These are phyloP conservation scores for Tylochromis polylepis DNA, from an alignment of 2,113 vertebrate genomes.

Conservation along the genomic window DNA sequence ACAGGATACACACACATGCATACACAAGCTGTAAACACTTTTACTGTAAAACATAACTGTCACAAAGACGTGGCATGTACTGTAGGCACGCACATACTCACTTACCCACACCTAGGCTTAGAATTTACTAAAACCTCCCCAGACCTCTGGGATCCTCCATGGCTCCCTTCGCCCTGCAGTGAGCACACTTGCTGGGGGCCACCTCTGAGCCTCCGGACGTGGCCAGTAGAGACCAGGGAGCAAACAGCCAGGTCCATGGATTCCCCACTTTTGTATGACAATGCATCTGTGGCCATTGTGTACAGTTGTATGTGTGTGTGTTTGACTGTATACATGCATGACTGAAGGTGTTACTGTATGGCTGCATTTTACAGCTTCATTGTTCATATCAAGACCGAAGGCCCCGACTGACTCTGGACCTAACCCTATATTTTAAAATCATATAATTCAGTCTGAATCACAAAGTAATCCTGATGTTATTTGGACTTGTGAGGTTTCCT, in stretches of 20 bases:
- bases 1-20: neutral
- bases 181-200: constrained; percentile 35
- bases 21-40: neutral
- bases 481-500: neutral
- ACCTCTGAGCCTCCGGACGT: neutral
- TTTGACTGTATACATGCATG: neutral
- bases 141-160: constrained; percentile 23
- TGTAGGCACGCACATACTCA: neutral
- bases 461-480: neutral
- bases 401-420: neutral
- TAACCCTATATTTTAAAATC: neutral
- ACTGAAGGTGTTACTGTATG: neutral
- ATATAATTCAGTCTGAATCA: neutral
- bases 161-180: constrained; percentile 53
- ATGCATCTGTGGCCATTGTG: neutral
- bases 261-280: neutral
- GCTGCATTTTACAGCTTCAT: neutral
- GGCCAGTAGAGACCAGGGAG: neutral
- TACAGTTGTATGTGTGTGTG: neutral
- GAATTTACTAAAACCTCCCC: constrained; percentile 42
- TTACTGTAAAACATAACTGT: neutral
- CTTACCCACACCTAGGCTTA: constrained; percentile 8
- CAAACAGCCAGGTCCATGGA: constrained; percentile 48
- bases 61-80: neutral
- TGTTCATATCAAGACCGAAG: neutral